These are phyloP conservation scores for Pristis pectinata DNA, from an alignment of 2,797 vertebrate genomes.

Conservation along the genomic window DNA sequence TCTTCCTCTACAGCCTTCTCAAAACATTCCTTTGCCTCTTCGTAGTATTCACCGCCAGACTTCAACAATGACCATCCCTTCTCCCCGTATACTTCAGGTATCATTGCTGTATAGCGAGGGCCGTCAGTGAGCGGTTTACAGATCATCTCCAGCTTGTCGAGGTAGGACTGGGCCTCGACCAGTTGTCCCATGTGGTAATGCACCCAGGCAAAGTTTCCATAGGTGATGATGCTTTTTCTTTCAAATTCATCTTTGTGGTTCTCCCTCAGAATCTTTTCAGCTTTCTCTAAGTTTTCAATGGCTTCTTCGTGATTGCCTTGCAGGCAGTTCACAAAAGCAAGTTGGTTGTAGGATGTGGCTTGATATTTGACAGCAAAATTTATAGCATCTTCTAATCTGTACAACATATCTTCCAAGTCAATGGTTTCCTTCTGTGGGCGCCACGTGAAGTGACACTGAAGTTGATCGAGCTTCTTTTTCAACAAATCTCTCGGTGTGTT, in stretches of 20 bases:
- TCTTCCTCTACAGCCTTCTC: no score
- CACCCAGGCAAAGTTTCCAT: no score
- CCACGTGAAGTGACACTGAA: no score
- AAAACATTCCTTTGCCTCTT: conserved; percentile 50
- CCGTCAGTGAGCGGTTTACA: conserved; percentile 44
- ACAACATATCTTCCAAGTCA: conserved; percentile 39
- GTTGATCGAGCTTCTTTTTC: conserved; percentile 37
- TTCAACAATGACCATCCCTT: conserved; percentile 63
- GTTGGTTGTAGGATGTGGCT: conserved; percentile 50
- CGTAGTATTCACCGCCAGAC: conserved; percentile 52
- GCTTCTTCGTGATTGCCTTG: no score
- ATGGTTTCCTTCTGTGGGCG: conserved; percentile 38
- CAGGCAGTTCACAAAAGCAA: conserved; percentile 51
- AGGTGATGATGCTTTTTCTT: no score
- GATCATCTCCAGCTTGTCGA: no score
- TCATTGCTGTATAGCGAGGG: conserved; percentile 41
- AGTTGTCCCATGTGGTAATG: no score
- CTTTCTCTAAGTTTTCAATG: no score
- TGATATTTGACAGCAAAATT: conserved; percentile 47
- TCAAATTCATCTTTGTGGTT: no score
- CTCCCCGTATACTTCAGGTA: conserved; percentile 59
- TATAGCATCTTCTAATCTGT: conserved; percentile 50
- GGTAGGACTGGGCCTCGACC: no score
- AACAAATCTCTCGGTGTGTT: conserved; percentile 44
- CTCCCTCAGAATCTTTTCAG: no score